Evolutionary conservation across 2,113 vertebrate species (phyloP), one percentile per base, ranked within the genome.

Genomic region (Hiodon tergisus): DNA sequence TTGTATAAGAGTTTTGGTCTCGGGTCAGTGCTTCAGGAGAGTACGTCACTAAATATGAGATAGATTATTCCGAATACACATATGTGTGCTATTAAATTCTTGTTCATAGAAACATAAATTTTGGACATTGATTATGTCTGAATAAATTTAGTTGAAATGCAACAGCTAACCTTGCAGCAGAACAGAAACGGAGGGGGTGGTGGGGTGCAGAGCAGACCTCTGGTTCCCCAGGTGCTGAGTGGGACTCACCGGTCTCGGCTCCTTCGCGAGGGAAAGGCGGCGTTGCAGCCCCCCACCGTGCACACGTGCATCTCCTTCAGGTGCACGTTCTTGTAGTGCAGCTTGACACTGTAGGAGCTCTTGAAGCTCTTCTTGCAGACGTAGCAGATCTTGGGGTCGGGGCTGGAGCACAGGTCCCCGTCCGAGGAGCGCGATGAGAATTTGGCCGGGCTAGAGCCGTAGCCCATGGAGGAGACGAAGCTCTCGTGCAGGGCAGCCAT

Each of bases 361-460:
- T 98, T 99, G 92, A 99, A 99, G 90, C 93, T 99, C 89, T 99
- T 99, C 92, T 99, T 98, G 92, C 97, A 99, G 79, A 98, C 97
- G 6, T 98, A 98, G 91, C 97, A 99, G 85, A 98, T 98, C 91
- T 98, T 98, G 83, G 97, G 97, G 78, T 98, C 97, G 76, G 95
- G 95, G 80, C 95, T 98, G 77, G 96, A 94, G 86, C 94, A 96
- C 80, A 96, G 92, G 85, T 99, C 96, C 14, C 93, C 93, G 78
- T 98, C 97, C 66, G 95, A 95, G 72, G 97, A 98, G 9, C 89
- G 90, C 61, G 96, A 94, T 69, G 94, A 83, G 86, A 97, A 97
- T 82, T 98, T 99, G 69, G 95, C 95, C 65, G 96, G 94, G 83
- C 95, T 98, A 78, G 92, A 92, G 81, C 93, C 94, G 0, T 98